Evolutionary conservation across 2,888 invertebrate genomes (phyloP).

Genomic region (Aleiodes testaceus): DNA sequence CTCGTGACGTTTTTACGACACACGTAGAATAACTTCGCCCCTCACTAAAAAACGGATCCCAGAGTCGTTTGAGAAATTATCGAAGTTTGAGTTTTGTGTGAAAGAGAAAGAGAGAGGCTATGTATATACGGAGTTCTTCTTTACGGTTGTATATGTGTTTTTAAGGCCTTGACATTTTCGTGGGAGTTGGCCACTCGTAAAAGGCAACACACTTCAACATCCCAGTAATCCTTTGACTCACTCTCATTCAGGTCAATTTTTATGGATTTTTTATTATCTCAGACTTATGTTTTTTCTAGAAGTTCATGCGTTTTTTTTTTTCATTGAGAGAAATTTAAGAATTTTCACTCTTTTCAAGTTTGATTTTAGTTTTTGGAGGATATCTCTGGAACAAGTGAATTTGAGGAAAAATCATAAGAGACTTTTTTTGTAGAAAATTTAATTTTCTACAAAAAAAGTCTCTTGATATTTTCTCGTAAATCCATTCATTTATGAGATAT

Average conservation of each 20-base stretch:
- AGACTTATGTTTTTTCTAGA: background rate
- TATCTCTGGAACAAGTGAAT: too few species aligned
- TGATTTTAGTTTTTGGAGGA: too few species aligned
- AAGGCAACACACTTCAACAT: conserved; percentile 38
- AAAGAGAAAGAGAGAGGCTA: conserved; percentile 26
- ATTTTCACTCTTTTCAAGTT: too few species aligned
- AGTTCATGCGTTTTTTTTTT: background rate
- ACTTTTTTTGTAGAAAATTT: too few species aligned
- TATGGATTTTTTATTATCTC: conserved; percentile 33
- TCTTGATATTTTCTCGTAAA: too few species aligned
- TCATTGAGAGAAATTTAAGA: too few species aligned
- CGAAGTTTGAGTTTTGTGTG: conserved; percentile 25
- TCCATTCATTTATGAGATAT: too few species aligned
- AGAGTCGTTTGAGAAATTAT: conserved; percentile 34
- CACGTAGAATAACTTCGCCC: conserved; percentile 33
- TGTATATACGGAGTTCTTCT: background rate
- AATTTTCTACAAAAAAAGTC: too few species aligned
- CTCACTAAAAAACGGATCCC: conserved; percentile 1
- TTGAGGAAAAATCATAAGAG: too few species aligned
- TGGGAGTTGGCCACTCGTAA: conserved; percentile 48
- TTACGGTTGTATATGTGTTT: conserved; percentile 16
- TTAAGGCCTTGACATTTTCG: conserved; percentile 59
- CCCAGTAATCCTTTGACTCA: conserved; percentile 37
- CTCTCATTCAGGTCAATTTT: conserved; percentile 35
- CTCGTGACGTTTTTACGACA: conserved; percentile 38